phyloP scores from a whole-genome alignment of 2,888 invertebrate genomes.

The Pyrrhopygopsis socrates region DNA sequence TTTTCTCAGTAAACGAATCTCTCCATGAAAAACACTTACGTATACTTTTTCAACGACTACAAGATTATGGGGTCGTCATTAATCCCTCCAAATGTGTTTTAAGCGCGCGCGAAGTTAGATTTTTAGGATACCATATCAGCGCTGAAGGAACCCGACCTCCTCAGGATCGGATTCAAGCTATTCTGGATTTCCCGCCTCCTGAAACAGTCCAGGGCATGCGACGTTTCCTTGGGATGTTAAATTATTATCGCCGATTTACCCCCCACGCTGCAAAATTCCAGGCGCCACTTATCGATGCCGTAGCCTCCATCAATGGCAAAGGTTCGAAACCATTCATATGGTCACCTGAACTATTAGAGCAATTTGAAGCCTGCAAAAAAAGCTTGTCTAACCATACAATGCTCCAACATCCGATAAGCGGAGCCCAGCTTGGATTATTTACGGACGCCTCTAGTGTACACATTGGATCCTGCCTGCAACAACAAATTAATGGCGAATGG shows the following conservation, averaged over 20 bases:
- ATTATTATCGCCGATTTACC: constrained; percentile 7
- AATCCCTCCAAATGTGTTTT: constrained; percentile 85
- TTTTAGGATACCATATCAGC: constrained; percentile 77
- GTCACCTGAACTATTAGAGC: constrained; percentile 8
- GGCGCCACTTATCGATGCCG: constrained; percentile 41
- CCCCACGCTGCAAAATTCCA: constrained; percentile 55
- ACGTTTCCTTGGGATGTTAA: not conserved
- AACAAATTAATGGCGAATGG: constrained; percentile 49
- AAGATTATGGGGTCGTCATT: constrained; percentile 77
- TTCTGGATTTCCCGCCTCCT: constrained; percentile 47
- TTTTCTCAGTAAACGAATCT: constrained; percentile 72
- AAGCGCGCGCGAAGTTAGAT: constrained; percentile 73
- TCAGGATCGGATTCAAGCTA: constrained; percentile 32
- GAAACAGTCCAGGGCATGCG: constrained; percentile 81
- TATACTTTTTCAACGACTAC: not conserved
- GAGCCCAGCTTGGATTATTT: not conserved
- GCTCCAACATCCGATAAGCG: not conserved
- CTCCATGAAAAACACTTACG: constrained; percentile 83
- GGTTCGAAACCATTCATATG: not conserved
- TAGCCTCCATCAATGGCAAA: not conserved
- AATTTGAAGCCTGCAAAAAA: constrained; percentile 10
- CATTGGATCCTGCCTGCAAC: constrained; percentile 68
- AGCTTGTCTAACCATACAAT: not conserved
- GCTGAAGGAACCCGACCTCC: constrained; percentile 43
- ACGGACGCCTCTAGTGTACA: not conserved